Percentiles rank a stretch among this genome's conserved stretches.
phyloP scores from a whole-genome alignment of 2,797 vertebrate species.

The Melanotaenia parkinsoni region DNA sequence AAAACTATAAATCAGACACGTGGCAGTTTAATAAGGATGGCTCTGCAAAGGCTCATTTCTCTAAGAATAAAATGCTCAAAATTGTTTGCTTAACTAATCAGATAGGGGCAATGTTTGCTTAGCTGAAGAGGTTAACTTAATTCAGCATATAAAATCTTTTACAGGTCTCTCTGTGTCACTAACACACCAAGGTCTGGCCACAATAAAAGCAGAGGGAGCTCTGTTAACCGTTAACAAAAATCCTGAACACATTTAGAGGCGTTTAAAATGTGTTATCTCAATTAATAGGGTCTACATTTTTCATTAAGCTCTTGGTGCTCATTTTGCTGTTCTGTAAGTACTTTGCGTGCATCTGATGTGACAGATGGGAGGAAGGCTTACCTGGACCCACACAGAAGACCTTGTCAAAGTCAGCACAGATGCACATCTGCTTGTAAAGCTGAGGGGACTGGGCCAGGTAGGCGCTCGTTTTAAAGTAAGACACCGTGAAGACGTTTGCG shows the following conservation, averaged over 20 bases:
- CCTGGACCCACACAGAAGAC: constrained; percentile 98
- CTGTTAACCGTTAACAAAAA: constrained; percentile 57
- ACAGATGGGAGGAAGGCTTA: constrained; percentile 64
- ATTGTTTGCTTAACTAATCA: constrained; percentile 24
- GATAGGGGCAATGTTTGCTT: constrained; percentile 55
- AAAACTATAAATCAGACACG: constrained; percentile 14
- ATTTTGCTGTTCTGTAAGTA: constrained; percentile 19
- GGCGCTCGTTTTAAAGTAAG: constrained; percentile 98
- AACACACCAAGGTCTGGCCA: constrained; percentile 31
- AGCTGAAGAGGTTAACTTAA: constrained; percentile 31
- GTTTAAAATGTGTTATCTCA: constrained; percentile 39
- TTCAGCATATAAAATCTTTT: constrained; percentile 50
- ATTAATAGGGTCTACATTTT: constrained; percentile 37
- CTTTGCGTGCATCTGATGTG: neutral
- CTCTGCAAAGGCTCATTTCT: neutral
- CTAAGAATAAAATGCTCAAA: constrained; percentile 21
- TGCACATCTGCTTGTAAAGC: constrained; percentile 99
- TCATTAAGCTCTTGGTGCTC: constrained; percentile 39
- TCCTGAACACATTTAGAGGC: constrained; percentile 45
- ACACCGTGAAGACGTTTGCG: constrained; percentile 98
- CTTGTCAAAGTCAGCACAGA: constrained; percentile 99
- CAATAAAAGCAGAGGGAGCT: constrained; percentile 41
- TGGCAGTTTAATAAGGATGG: neutral
- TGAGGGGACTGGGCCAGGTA: constrained; percentile 99
- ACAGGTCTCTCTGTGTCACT: constrained; percentile 50